Evolutionary conservation across 2,888 invertebrate genomes (phyloP).

Genomic region (Epirrita christyi): DNA sequence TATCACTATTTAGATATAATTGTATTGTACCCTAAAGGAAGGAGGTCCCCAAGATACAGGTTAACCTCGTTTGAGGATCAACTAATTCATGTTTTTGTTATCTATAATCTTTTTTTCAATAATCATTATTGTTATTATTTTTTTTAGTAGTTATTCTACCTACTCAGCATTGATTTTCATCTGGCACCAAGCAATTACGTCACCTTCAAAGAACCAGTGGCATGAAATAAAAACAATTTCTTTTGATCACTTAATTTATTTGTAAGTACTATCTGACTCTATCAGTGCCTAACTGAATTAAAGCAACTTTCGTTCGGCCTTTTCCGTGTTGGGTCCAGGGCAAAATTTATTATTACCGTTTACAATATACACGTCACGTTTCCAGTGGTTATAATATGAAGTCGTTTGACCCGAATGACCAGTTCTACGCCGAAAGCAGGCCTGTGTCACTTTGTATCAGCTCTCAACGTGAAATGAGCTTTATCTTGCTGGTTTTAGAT

Average conservation of each 20-base stretch:
- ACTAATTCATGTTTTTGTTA: too few species aligned
- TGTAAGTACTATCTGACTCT: neutral
- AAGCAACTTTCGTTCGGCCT: conserved; percentile 13
- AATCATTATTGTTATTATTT: too few species aligned
- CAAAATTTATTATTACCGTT: conserved; percentile 23
- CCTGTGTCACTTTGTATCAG: neutral
- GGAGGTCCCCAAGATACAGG: too few species aligned
- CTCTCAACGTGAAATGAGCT: neutral
- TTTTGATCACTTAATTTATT: neutral
- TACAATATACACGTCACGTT: conserved; percentile 28
- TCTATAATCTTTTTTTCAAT: too few species aligned
- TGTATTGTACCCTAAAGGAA: too few species aligned
- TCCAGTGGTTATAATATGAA: conserved; percentile 30
- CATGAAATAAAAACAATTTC: too few species aligned
- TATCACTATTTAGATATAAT: too few species aligned
- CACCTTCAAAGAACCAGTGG: too few species aligned
- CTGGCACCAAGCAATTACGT: too few species aligned
- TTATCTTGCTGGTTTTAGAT: neutral
- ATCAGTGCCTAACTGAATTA: conserved; percentile 4
- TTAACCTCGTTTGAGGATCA: too few species aligned
- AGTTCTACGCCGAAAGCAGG: conserved; percentile 19
- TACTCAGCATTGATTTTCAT: too few species aligned
- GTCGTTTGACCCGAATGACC: conserved; percentile 34
- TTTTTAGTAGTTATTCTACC: too few species aligned
- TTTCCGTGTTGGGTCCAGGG: conserved; percentile 12